These are phyloP conservation scores for Cryptoleucopteryx plumbea DNA, from an alignment of 2,113 vertebrate genomes.

Conservation along the genomic window DNA sequence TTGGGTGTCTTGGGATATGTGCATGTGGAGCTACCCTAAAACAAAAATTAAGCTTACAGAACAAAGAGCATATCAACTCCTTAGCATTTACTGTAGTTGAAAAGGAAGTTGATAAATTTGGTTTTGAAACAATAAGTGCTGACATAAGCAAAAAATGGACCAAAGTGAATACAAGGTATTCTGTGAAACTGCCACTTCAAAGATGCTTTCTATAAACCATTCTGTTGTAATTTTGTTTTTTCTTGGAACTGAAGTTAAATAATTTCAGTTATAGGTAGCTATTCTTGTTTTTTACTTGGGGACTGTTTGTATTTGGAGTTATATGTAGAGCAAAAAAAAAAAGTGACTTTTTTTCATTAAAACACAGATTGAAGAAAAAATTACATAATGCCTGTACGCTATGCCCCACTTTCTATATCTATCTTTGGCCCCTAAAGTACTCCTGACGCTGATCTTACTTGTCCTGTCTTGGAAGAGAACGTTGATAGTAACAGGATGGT, in stretches of 20 bases:
- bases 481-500: not conserved
- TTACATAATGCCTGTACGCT: not conserved
- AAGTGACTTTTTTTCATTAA: not conserved
- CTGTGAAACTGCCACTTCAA: not conserved
- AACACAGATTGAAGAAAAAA: not conserved
- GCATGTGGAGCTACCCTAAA: not conserved
- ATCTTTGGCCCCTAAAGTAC: not conserved
- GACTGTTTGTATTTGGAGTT: not conserved
- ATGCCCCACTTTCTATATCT: not conserved
- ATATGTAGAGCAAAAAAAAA: rapidly evolving
- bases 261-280: not conserved
- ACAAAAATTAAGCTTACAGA: not conserved
- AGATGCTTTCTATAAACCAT: not conserved
- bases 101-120: not conserved
- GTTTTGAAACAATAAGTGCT: not conserved
- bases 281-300: not conserved
- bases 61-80: not conserved
- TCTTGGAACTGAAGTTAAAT: not conserved
- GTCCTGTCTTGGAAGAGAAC: not conserved
- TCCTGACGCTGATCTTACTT: not conserved
- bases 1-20: not conserved
- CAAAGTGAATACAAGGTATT: not conserved
- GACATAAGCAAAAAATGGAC: not conserved
- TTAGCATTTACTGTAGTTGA: not conserved
- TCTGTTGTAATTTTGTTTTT: not conserved